phyloP scores from a whole-genome alignment of 2,888 invertebrate genomes.

The Molanna angustata region DNA sequence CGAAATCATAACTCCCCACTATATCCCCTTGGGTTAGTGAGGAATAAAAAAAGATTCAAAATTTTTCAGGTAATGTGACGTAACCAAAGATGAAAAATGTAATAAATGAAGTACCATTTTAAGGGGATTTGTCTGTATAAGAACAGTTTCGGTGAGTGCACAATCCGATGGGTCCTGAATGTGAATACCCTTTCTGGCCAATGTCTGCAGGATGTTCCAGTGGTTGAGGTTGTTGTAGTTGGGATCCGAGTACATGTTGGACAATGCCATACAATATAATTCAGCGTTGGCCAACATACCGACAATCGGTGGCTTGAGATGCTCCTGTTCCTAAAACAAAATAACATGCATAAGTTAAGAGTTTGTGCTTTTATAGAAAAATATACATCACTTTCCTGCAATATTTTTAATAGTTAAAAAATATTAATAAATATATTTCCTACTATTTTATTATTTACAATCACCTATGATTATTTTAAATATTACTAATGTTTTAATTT shows the following conservation, averaged over 20 bases:
- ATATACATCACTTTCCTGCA: no score
- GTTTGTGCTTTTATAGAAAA: no score
- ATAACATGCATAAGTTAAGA: neutral
- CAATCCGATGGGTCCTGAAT: slow-evolving; percentile 80
- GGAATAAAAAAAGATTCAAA: no score
- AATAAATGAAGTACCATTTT: slow-evolving; percentile 75
- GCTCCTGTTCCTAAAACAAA: slow-evolving; percentile 77
- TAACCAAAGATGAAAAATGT: no score
- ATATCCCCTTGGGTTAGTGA: no score
- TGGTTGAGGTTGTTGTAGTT: slow-evolving; percentile 95
- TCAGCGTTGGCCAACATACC: slow-evolving; percentile 91
- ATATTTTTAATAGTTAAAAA: no score
- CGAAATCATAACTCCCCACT: no score
- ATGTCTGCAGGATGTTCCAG: slow-evolving; percentile 90
- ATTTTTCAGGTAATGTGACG: no score
- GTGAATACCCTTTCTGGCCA: slow-evolving; percentile 87
- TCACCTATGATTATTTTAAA: no score
- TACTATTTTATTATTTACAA: no score
- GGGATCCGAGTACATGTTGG: slow-evolving; percentile 94
- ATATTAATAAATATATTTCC: no score
- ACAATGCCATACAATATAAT: slow-evolving; percentile 89
- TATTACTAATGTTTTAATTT: no score
- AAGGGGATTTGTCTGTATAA: slow-evolving; percentile 93
- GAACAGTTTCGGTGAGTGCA: slow-evolving; percentile 91
- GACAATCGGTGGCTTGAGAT: slow-evolving; percentile 89